A percentile compares a stretch with the other conserved stretches of the same genome.
phyloP scores from a whole-genome alignment of 2,888 invertebrate genomes.

The Steinernema hermaphroditum region DNA sequence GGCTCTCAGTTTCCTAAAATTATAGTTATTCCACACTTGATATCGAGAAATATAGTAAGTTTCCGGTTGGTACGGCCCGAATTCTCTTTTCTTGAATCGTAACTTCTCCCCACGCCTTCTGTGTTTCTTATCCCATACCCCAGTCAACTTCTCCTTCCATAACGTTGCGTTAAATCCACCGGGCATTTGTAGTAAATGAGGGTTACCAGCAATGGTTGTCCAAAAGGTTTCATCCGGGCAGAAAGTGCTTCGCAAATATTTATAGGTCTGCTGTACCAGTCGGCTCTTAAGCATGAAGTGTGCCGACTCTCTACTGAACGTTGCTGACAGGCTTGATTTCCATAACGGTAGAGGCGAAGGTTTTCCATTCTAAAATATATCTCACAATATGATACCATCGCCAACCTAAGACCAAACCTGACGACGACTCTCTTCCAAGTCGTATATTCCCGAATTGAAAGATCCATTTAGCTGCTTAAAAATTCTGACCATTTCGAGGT shows the following conservation, averaged over 20 bases:
- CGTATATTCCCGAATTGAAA: slow-evolving; percentile 38
- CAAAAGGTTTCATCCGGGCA: slow-evolving; percentile 42
- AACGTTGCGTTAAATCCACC: slow-evolving; percentile 22
- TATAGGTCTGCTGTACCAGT: neutral
- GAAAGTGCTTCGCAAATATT: slow-evolving; percentile 33
- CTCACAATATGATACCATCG: neutral
- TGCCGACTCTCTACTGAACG: slow-evolving; percentile 40
- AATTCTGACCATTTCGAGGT: slow-evolving; percentile 51
- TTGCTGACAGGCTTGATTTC: slow-evolving; percentile 38
- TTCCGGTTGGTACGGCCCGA: neutral
- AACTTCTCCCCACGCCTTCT: neutral
- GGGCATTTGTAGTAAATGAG: slow-evolving; percentile 23
- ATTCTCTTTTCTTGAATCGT: neutral
- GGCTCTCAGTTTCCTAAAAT: neutral
- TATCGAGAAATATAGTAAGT: slow-evolving; percentile 47
- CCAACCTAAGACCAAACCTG: too few relatives aligned
- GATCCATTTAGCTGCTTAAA: slow-evolving; percentile 47
- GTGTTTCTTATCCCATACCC: neutral
- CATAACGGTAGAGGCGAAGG: slow-evolving; percentile 27
- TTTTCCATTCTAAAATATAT: neutral
- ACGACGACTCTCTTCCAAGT: too few relatives aligned
- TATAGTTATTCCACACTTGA: slow-evolving; percentile 40
- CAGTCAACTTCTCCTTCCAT: neutral
- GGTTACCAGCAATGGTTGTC: slow-evolving; percentile 44
- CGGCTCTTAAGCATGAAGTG: slow-evolving; percentile 12